Percentiles rank a stretch among this genome's conserved stretches.
These are phyloP conservation scores for Campylomormyrus numenius DNA, from an alignment of 2,113 vertebrate genomes.

Conservation along the genomic window DNA sequence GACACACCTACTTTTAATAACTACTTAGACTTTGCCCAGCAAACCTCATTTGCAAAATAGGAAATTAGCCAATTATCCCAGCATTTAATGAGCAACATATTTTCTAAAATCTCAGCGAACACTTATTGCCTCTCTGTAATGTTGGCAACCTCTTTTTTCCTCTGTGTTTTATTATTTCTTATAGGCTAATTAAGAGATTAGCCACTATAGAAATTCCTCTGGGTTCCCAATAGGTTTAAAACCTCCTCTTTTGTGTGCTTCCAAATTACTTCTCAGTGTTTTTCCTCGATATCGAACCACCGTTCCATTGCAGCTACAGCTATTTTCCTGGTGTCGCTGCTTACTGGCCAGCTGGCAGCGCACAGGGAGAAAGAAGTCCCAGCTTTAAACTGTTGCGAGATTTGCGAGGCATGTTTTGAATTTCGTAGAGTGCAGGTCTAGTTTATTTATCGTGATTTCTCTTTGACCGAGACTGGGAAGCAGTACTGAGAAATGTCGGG, in stretches of 20 bases:
- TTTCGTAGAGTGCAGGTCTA: background rate
- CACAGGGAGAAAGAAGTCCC: background rate
- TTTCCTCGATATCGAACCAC: slow-evolving; percentile 38
- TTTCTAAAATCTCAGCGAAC: slow-evolving; percentile 50
- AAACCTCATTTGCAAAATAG: slow-evolving; percentile 58
- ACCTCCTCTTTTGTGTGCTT: slow-evolving; percentile 48
- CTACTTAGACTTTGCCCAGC: slow-evolving; percentile 48
- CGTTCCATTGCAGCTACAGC: slow-evolving; percentile 34
- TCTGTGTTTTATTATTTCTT: slow-evolving; percentile 64
- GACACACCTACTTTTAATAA: slow-evolving; percentile 65
- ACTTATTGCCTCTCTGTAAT: slow-evolving; percentile 58
- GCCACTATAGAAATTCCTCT: slow-evolving; percentile 60
- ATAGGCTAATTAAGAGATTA: slow-evolving; percentile 67
- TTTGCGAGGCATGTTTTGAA: background rate
- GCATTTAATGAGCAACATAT: slow-evolving; percentile 56
- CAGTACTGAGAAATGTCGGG: background rate
- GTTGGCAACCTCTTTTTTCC: slow-evolving; percentile 52
- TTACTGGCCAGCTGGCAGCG: background rate
- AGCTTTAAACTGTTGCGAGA: background rate
- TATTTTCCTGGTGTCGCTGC: slow-evolving; percentile 39
- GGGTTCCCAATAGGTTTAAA: slow-evolving; percentile 44
- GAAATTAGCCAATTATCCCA: slow-evolving; percentile 55
- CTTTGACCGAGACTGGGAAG: background rate
- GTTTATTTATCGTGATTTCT: background rate
- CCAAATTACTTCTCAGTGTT: slow-evolving; percentile 43